Evolutionary conservation across 2,797 vertebrate genomes (phyloP).

Genomic region (Synaphobranchus kaupii): DNA sequence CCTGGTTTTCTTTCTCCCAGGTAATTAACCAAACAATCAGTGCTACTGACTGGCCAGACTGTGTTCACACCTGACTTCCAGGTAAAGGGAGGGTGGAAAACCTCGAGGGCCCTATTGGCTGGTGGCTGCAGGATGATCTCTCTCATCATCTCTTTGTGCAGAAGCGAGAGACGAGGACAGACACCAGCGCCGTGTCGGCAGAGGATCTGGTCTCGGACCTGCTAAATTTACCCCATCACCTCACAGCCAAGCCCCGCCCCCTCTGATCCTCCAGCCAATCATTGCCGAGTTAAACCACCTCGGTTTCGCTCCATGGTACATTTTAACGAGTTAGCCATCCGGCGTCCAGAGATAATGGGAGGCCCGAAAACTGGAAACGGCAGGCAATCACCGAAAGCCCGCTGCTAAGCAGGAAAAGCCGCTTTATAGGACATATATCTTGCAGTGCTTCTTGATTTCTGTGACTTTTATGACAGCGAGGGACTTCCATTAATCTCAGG

Average conservation of each 20-base stretch:
- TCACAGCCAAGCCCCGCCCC: background rate
- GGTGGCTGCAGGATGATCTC: background rate
- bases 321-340: background rate
- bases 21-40: too few relatives aligned
- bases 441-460: background rate
- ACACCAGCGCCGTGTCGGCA: background rate
- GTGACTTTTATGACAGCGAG: background rate
- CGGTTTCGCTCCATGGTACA: background rate
- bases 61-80: too few relatives aligned
- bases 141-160: background rate
- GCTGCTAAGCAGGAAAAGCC: background rate
- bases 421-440: background rate
- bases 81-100: too few relatives aligned
- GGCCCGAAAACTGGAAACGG: background rate
- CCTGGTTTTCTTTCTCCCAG: too few relatives aligned
- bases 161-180: background rate
- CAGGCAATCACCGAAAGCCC: background rate
- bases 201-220: background rate
- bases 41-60: too few relatives aligned
- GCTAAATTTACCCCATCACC: background rate
- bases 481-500: constrained; percentile 9
- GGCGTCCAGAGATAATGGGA: background rate
- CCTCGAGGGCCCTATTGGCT: too few relatives aligned
- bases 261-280: background rate
- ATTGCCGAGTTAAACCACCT: background rate